phyloP scores from a whole-genome alignment of 2,888 invertebrate genomes.

The Fissipunctia ypsillon region DNA sequence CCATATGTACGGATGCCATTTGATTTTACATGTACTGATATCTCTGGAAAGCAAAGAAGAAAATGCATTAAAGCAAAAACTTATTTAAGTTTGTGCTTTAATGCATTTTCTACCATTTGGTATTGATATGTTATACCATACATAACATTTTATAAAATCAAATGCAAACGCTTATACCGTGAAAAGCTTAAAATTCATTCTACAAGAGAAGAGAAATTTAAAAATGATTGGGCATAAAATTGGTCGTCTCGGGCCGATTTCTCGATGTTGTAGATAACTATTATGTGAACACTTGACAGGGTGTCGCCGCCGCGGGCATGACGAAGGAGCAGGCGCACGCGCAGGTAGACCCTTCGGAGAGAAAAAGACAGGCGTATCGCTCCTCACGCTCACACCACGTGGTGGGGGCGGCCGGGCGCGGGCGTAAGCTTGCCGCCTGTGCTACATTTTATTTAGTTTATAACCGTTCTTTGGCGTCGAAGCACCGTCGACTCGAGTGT shows the following conservation, averaged over 20 bases:
- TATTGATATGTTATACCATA: no score
- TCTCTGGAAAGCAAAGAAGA: neutral
- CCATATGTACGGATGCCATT: no score
- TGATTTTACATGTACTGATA: no score
- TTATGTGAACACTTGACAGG: conserved; percentile 88
- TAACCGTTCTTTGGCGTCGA: conserved; percentile 83
- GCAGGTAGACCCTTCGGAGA: conserved; percentile 84
- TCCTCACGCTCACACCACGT: conserved; percentile 82
- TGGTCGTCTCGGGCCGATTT: conserved; percentile 69
- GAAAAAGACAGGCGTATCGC: conserved; percentile 68
- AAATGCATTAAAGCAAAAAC: conserved; percentile 1
- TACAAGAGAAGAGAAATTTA: conserved; percentile 56
- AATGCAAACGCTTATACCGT: conserved; percentile 7
- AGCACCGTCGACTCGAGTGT: conserved; percentile 70
- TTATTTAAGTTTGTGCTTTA: no score
- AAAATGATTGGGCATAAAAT: conserved; percentile 68
- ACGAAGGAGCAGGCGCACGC: conserved; percentile 86
- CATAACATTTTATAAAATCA: conserved; percentile 13
- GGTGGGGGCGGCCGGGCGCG: conserved; percentile 86
- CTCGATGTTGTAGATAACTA: conserved; percentile 80
- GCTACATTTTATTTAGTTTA: conserved; percentile 91
- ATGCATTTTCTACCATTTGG: no score
- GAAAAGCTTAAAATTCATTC: conserved; percentile 26
- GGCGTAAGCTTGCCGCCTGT: conserved; percentile 87
- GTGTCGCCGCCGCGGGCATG: conserved; percentile 85